Percentiles rank a stretch among this genome's conserved stretches.
phyloP scores from a whole-genome alignment of 2,888 invertebrate species.

The Dryococelus australis region DNA sequence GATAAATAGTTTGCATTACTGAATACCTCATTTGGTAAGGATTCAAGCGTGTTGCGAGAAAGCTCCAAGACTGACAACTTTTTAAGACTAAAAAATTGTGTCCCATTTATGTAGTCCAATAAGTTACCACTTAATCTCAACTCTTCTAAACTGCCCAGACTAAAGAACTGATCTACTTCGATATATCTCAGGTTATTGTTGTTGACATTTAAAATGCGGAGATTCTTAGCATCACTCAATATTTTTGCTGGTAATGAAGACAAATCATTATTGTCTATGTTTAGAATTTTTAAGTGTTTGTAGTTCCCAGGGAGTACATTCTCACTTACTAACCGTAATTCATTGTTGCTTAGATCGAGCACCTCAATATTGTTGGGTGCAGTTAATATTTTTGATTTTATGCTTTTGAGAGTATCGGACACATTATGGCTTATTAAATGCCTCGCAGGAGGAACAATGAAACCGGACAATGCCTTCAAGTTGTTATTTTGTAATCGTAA shows the following conservation, averaged over 20 bases:
- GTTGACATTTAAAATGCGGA: not conserved
- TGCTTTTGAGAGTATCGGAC: too few species aligned
- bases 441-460: not conserved
- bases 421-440: too few species aligned
- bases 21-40: not conserved
- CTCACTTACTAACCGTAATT: not conserved
- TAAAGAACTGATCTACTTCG: not conserved
- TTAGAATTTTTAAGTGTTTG: not conserved
- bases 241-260: not conserved
- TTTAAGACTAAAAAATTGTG: not conserved
- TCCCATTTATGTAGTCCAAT: not conserved
- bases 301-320: not conserved
- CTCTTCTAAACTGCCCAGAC: not conserved
- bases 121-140: not conserved
- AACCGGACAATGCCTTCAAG: not conserved
- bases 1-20: not conserved
- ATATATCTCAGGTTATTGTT: not conserved
- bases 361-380: not conserved
- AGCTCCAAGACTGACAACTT: not conserved
- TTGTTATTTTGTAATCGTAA: not conserved
- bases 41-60: not conserved
- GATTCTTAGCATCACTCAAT: not conserved
- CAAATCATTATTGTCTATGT: not conserved
- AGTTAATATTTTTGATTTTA: too few species aligned
- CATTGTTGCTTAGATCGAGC: not conserved